Evolutionary conservation across 2,888 invertebrate species (phyloP), one percentile per base, ranked within the genome.

Genomic region (Andrena marginata): DNA sequence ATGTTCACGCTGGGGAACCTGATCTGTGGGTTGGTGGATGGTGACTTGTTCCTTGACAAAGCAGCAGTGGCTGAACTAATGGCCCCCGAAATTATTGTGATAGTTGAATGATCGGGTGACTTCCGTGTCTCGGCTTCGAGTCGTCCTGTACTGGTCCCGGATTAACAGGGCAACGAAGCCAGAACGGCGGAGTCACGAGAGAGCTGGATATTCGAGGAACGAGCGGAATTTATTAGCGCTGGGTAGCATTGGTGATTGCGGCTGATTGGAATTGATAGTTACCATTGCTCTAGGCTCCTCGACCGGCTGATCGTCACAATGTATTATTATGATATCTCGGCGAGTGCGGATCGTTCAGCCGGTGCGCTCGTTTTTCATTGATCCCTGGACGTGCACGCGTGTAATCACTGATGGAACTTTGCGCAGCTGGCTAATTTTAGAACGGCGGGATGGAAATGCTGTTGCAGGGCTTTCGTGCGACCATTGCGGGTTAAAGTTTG

Each of bases 181-280:
- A 42, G 65, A 72, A 76, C 26, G 49, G n/a, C 42, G 56, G 62
- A 79, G 49, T 69, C 73, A 60, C 62, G 70, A 70, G 70, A 54
- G 63, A 63, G 42, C 56, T 49, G 54, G 23, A 64, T 77, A 80
- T 78, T 77, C 73, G 67, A 31, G 73, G 74, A 74, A 76, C 56
- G 67, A 63, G 42, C 29, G 75, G 78, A 82, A 80, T 85, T 86
- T 87, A 86, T 85, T 76, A 75, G 51, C 56, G 62, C 56, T n/a
- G 59, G 56, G 31, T 67, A 73, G 86, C 64, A 76, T 35, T 71
- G 51, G 63, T 68, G 75, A 80, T 73, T 31, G 73, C 51, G 35
- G 60, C 51, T 75, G 77, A 85, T 83, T 77, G 62, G 49, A 74
- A 86, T 86, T 62, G 80, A 83, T 77, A 63, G 67, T 76, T 71